Evolutionary conservation across 2,797 vertebrate species (phyloP), one percentile per base, ranked within the genome.

Genomic region (Muraenolepis orangiensis): DNA sequence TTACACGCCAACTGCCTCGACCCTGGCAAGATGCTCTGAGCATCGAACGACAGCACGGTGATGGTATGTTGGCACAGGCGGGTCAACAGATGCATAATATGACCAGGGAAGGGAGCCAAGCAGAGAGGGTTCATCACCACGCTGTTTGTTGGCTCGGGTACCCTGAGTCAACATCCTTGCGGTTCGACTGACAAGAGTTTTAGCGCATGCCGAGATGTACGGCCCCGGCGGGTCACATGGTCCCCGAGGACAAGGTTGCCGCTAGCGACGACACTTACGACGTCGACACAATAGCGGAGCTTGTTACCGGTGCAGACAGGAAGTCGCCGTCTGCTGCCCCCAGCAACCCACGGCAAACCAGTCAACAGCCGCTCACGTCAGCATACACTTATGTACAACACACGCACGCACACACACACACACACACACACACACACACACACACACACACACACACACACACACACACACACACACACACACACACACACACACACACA

Each of bases 251-350:
- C n/a, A n/a, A n/a, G n/a, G 79, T 31, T 66, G 74, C 75, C 77
- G 64, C 72, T 74, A 57, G 66, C 51, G 75, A 51, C 51, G 75
- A 51, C 75, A 73, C 26, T 64, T 74, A 70, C 69, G 67, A 36
- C 81, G 61, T 7, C 14, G 77, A 80, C 72, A 90, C 90, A 91
- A 88, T 87, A n/a, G 86, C 73, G 36, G 16, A 69, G 81, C 81
- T 82, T 91, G 88, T 90, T 78, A 14, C 72, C 69, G 34, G 77
- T 73, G 81, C 84, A 90, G 85, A 87, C 88, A 75, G 87, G 87
- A 90, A 85, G 85, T 87, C 73, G 42, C 80, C 7, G 86, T 85
- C 85, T 85, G 79, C 81, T 72, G 75, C 70, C 74, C 82, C 82
- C 79, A n/a, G n/a, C 23, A 74, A 77, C 78, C 75, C 69, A 72